Base-by-base conservation (phyloP, 2,888 invertebrate genomes). In the Leptopilina syphax region DNA sequence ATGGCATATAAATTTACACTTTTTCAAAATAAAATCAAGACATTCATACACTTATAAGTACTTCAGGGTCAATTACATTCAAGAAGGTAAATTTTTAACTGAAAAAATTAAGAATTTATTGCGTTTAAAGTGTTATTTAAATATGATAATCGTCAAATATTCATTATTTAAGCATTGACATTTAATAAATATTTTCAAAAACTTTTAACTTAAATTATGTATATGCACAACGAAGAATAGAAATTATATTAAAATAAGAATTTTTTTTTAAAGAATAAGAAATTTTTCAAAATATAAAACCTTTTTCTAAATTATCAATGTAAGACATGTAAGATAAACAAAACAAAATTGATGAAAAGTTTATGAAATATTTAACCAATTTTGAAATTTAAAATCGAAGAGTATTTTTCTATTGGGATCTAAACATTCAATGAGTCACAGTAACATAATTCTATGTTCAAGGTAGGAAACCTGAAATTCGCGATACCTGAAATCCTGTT, bases 401-500 rank as follows among this genome's bases (percentile, higher is more conserved):
- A 70, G 13, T 10, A 47, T 10, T 54, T 70, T 70, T 54, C 5
- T 34, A n/a, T 24, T 9, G 8, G 27, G 27, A n/a, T n/a, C 18
- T 50, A 18, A 68, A 54, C 27, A 27, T 50, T 70, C 54, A 54
- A 34, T 73, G 73, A 7, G n/a, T 13, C 13, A 27, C 34, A 27
- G 2, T 70, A 70, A 70, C 8, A 6, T 34, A 9, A 4, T 13
- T n/a, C 10, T 73, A 13, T 57, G 27, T 65, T 34, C 2, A 54
- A 54, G 1, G 27, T 70, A 70, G 57, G 9, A 73, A 73, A 73
- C 34, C 57, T 57, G n/a, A 57, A 73, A 57, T 73, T 73, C 34
- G 54, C 54, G 57, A 70, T 34, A 67, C 73, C 57, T 73, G 73
- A 73, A 73, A n/a, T 57, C 34, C 57, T 73, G 73, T 34, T 54